Conservation (phyloP, 2,888 invertebrate species). For the Andrena minutula region DNA sequence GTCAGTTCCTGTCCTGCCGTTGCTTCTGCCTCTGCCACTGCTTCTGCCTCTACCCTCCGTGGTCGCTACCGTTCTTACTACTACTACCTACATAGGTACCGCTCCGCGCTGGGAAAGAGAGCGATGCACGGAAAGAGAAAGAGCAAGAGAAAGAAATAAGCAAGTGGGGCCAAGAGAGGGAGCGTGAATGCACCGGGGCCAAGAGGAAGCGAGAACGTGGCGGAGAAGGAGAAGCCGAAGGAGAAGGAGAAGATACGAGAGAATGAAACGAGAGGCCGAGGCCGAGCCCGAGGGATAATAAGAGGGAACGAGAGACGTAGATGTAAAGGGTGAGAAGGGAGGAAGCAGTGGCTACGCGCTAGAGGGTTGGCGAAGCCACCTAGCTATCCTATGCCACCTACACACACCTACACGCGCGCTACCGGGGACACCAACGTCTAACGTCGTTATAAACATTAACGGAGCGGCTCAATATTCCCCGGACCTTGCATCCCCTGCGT, state of each 20-base stretch:
- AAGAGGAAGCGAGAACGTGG: constrained; percentile 4
- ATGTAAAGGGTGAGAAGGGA: constrained; percentile 57
- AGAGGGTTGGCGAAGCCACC: constrained; percentile 70
- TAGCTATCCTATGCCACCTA: constrained; percentile 72
- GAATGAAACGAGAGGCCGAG: constrained; percentile 28
- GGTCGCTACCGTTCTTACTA: constrained; percentile 62
- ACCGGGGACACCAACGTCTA: constrained; percentile 78
- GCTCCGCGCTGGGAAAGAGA: constrained; percentile 58
- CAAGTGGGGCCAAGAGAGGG: constrained; percentile 11
- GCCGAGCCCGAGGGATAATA: constrained; percentile 52
- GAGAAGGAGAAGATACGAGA: constrained; percentile 45
- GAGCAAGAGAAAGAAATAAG: constrained; percentile 23
- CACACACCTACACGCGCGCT: constrained; percentile 74
- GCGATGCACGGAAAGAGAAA: constrained; percentile 42
- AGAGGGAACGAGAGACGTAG: constrained; percentile 55
- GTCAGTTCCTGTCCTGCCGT: constrained; percentile 78
- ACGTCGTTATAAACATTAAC: constrained; percentile 85
- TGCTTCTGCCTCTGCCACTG: constrained; percentile 63
- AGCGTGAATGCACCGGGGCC: constrained; percentile 25
- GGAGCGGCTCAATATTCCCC: constrained; percentile 84
- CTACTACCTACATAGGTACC: constrained; percentile 55
- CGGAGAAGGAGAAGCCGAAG: neutral
- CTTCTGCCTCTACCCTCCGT: constrained; percentile 36
- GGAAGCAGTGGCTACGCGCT: constrained; percentile 58
- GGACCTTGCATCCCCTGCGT: constrained; percentile 77